Conservation (phyloP, 2,888 invertebrate species). For the Lycocerus yunnanus region DNA sequence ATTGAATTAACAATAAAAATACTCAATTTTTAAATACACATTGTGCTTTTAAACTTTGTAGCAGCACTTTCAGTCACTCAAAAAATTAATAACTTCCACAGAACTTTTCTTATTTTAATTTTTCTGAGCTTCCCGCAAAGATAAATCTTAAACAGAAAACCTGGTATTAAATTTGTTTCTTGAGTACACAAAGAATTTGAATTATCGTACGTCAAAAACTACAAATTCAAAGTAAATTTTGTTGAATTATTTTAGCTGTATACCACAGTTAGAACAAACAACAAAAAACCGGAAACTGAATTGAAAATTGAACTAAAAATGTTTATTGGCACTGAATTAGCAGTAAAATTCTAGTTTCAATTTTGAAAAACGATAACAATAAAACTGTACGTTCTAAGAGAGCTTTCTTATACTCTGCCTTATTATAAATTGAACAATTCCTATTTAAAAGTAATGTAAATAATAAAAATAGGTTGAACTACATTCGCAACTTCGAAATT, state of each 20-base stretch:
- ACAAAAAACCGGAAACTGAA: too few species aligned
- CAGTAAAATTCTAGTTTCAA: background rate
- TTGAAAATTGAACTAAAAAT: too few species aligned
- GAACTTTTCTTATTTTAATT: background rate
- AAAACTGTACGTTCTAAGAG: too few species aligned
- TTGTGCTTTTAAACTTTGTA: too few species aligned
- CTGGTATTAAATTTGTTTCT: background rate
- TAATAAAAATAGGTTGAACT: too few species aligned
- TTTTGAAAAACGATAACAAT: too few species aligned
- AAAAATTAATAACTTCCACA: background rate
- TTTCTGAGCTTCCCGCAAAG: background rate
- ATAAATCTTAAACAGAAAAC: background rate
- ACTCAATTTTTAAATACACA: background rate
- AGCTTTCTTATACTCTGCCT: too few species aligned
- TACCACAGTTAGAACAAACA: background rate
- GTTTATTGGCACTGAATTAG: background rate
- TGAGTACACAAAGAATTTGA: background rate
- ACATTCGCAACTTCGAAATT: too few species aligned
- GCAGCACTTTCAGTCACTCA: background rate
- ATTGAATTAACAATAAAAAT: background rate
- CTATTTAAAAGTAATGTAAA: too few species aligned
- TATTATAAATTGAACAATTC: too few species aligned
- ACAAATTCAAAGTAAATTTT: background rate
- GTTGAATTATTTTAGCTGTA: background rate
- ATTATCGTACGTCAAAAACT: background rate